phyloP scores from a whole-genome alignment of 2,113 vertebrate genomes.

The Addax nasomaculatus region DNA sequence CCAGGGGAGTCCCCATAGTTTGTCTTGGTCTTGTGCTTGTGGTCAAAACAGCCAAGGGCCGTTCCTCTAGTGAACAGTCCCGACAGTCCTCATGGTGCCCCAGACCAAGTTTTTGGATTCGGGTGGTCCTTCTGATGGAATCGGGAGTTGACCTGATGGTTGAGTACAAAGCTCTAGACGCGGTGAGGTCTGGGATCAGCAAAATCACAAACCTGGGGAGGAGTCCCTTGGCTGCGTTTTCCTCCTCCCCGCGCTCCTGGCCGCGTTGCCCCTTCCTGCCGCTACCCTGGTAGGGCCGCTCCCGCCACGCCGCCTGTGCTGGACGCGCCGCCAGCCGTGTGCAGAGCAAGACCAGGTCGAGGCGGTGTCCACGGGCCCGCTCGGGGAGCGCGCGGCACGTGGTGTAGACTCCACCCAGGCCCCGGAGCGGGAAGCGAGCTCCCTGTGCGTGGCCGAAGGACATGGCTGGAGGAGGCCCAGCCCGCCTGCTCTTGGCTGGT shows the following conservation, averaged over 20 bases:
- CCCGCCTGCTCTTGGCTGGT: not conserved
- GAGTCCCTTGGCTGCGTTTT: too few species aligned
- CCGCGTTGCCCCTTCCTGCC: accelerated
- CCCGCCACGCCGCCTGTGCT: accelerated
- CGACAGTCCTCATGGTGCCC: accelerated
- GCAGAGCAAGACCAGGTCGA: not conserved
- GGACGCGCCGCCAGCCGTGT: accelerated
- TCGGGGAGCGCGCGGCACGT: accelerated
- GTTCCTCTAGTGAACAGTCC: too few species aligned
- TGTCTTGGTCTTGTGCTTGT: not conserved
- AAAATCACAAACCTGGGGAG: not conserved
- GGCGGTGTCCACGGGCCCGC: accelerated
- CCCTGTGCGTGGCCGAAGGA: accelerated
- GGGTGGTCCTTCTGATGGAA: accelerated
- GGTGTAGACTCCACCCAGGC: not conserved
- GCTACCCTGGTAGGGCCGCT: not conserved
- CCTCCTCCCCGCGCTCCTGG: not conserved
- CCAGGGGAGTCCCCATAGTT: not conserved
- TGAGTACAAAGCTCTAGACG: not conserved
- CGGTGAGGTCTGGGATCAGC: not conserved
- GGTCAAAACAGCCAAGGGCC: not conserved
- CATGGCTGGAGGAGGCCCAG: not conserved
- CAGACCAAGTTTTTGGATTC: not conserved
- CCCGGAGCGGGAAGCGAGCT: not conserved
- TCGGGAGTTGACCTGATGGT: too few species aligned